Percentiles rank a stretch among this genome's conserved stretches.
These are phyloP conservation scores for Orchestes rusci DNA, from an alignment of 2,888 invertebrate species.

Conservation along the genomic window DNA sequence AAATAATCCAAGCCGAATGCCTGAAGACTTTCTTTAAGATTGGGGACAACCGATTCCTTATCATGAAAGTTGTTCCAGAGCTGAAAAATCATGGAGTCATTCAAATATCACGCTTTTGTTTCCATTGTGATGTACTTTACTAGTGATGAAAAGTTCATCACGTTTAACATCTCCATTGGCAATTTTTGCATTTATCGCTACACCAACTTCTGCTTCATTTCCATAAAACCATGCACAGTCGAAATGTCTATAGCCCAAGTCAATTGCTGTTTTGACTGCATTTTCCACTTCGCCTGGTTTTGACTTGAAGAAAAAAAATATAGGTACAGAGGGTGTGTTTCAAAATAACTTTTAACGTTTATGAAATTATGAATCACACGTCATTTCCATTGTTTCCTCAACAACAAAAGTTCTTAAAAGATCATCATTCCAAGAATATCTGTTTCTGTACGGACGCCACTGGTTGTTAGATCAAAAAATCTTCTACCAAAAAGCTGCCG, in stretches of 20 bases:
- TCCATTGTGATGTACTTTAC: conserved; percentile 49
- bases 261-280: conserved; percentile 50
- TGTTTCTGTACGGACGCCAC: no score
- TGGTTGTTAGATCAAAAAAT: no score
- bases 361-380: neutral
- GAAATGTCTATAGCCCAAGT: conserved; percentile 57
- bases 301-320: conserved; percentile 30
- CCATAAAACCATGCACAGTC: conserved; percentile 59
- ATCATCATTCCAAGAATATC: no score
- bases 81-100: no score
- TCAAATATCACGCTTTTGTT: no score
- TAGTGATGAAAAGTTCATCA: conserved; percentile 60
- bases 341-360: neutral
- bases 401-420: no score
- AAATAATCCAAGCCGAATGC: conserved; percentile 37
- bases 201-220: conserved; percentile 52
- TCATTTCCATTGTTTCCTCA: no score
- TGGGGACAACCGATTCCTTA: conserved; percentile 49
- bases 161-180: conserved; percentile 56
- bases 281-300: conserved; percentile 39
- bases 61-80: conserved; percentile 60
- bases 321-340: neutral
- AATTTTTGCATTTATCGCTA: conserved; percentile 50
- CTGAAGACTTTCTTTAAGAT: conserved; percentile 35
- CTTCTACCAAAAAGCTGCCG: no score